phyloP scores from a whole-genome alignment of 2,797 vertebrate species.

The Ctenopoma multispine region DNA sequence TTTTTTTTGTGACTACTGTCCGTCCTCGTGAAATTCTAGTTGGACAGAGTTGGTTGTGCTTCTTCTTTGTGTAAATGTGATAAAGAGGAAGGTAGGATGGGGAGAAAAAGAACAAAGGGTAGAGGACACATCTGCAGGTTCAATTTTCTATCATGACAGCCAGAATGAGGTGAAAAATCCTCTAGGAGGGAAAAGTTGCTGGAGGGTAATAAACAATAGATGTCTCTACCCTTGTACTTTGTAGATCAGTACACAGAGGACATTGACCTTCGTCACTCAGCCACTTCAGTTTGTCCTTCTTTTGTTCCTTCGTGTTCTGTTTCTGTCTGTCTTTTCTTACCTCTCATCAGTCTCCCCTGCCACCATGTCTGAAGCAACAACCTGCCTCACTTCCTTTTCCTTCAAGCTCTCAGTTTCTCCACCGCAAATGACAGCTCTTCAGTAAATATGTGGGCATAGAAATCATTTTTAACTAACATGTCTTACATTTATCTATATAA shows the following conservation, averaged over 20 bases:
- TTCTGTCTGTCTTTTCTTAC: constrained; percentile 54
- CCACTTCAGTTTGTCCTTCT: constrained; percentile 57
- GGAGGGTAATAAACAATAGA: constrained; percentile 69
- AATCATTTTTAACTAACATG: constrained; percentile 56
- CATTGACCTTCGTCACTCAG: constrained; percentile 47
- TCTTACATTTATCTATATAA: too few relatives aligned
- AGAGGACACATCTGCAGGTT: constrained; percentile 65
- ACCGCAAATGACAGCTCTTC: constrained; percentile 48
- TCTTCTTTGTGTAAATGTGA: constrained; percentile 25
- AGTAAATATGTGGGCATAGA: constrained; percentile 48
- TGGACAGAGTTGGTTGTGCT: not conserved
- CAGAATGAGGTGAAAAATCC: constrained; percentile 71
- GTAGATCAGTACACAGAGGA: constrained; percentile 33
- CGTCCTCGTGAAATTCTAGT: constrained; percentile 10
- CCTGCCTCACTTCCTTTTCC: constrained; percentile 13
- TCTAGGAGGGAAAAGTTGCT: constrained; percentile 57
- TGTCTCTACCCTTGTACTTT: constrained; percentile 40
- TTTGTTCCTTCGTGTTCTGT: constrained; percentile 55
- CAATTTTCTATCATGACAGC: constrained; percentile 72
- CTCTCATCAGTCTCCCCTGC: constrained; percentile 46
- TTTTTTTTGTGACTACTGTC: not conserved
- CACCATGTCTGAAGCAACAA: constrained; percentile 34
- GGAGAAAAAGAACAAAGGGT: constrained; percentile 10
- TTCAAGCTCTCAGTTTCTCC: constrained; percentile 22
- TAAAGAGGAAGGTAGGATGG: constrained; percentile 25